A percentile compares a stretch with the other conserved stretches of the same genome.
Evolutionary conservation across 2,888 invertebrate genomes (phyloP).

Genomic region (Spicauda simplicius): DNA sequence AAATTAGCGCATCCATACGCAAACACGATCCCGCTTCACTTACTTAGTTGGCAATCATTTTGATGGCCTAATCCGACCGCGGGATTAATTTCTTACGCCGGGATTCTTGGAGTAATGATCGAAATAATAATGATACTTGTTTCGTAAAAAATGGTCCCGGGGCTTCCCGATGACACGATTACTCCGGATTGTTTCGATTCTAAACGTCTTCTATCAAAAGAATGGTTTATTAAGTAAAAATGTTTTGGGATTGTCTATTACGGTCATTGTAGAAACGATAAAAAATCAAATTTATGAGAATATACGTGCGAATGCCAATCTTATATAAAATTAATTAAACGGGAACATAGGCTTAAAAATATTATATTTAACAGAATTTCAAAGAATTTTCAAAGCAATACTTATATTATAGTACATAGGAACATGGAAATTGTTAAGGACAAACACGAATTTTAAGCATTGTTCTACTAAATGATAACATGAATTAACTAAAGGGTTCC

Average conservation of each 20-base stretch:
- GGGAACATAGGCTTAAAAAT: too few species aligned
- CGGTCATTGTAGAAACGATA: not conserved
- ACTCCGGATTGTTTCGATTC: constrained; percentile 9
- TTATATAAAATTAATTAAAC: too few species aligned
- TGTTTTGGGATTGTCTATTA: not conserved
- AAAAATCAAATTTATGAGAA: too few species aligned
- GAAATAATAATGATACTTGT: constrained; percentile 41
- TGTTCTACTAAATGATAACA: too few species aligned
- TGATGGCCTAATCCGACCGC: constrained; percentile 56
- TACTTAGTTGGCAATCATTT: constrained; percentile 61
- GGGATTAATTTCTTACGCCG: constrained; percentile 64
- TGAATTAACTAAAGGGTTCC: too few species aligned
- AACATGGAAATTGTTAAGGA: too few species aligned
- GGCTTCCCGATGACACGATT: constrained; percentile 11
- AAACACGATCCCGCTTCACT: constrained; percentile 17
- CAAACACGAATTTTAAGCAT: too few species aligned
- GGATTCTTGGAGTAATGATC: constrained; percentile 49
- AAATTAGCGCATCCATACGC: constrained; percentile 45
- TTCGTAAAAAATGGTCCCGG: constrained; percentile 15
- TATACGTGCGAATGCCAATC: too few species aligned
- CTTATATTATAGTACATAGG: too few species aligned
- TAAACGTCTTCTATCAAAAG: constrained; percentile 14
- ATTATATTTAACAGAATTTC: too few species aligned
- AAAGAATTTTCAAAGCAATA: too few species aligned
- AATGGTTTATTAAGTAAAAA: not conserved